phyloP scores from a whole-genome alignment of 2,113 vertebrate genomes.

The Entelurus aequoreus region DNA sequence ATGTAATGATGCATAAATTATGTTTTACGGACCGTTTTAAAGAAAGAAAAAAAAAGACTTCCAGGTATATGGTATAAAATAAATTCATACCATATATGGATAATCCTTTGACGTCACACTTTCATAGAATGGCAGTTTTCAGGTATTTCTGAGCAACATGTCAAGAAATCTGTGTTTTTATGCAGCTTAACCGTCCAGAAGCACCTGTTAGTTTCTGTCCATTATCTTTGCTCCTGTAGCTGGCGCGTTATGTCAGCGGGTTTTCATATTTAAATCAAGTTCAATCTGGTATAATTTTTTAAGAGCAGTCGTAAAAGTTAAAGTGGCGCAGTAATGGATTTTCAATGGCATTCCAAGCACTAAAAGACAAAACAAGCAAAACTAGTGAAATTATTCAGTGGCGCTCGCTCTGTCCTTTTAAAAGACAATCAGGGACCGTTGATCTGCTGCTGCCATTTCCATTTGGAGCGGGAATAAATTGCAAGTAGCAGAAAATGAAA shows the following conservation, averaged over 20 bases:
- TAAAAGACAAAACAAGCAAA: not conserved
- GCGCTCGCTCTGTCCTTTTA: conserved; percentile 29
- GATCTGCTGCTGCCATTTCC: conserved; percentile 50
- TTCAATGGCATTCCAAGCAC: conserved; percentile 25
- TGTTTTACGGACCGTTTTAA: too few species aligned
- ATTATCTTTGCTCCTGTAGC: conserved; percentile 8
- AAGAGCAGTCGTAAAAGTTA: conserved; percentile 25
- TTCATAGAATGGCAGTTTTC: not conserved
- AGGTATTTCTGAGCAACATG: not conserved
- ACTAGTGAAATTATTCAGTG: conserved; percentile 46
- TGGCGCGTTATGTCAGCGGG: conserved; percentile 5
- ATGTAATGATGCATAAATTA: too few species aligned
- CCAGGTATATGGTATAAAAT: too few species aligned
- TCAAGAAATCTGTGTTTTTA: conserved; percentile 2
- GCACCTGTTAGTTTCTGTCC: conserved; percentile 6
- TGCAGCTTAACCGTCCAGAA: conserved; percentile 4
- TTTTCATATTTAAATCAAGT: conserved; percentile 25
- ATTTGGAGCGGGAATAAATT: conserved; percentile 56
- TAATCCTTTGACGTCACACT: too few species aligned
- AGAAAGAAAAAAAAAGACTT: too few species aligned
- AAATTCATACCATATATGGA: too few species aligned
- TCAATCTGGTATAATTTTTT: conserved; percentile 33
- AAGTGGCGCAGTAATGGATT: conserved; percentile 33
- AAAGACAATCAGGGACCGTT: conserved; percentile 50
- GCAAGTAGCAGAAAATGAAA: conserved; percentile 45